These are phyloP conservation scores for Euura lappo DNA, from an alignment of 1,140 invertebrate genomes.

Conservation along the genomic window DNA sequence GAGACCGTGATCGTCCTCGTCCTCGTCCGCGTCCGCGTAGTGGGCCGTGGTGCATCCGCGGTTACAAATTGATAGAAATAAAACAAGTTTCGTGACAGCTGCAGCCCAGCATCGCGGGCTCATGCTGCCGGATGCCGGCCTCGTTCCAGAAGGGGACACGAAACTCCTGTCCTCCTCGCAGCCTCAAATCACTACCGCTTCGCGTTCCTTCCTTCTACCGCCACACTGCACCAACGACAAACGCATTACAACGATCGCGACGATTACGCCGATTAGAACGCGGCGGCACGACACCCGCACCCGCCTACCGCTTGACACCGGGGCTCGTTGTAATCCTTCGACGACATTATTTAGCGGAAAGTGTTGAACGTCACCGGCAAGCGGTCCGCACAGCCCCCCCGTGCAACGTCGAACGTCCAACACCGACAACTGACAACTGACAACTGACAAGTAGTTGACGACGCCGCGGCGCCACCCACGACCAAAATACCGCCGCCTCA, in stretches of 20 bases:
- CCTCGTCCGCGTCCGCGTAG: too few species aligned
- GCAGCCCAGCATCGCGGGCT: not conserved
- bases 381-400: too few species aligned
- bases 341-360: not conserved
- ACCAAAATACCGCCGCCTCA: not conserved
- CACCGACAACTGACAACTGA: not conserved
- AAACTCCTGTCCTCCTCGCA: not conserved
- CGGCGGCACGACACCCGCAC: too few species aligned
- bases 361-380: not conserved
- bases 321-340: not conserved
- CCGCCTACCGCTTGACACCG: too few species aligned
- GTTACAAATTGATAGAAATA: not conserved
- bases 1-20: too few species aligned
- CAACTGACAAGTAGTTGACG: not conserved
- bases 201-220: not conserved
- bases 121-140: constrained; percentile 5
- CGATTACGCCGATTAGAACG: too few species aligned
- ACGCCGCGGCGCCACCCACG: not conserved
- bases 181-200: not conserved
- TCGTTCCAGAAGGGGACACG: constrained; percentile 1
- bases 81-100: not conserved
- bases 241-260: too few species aligned
- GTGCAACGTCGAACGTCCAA: not conserved
- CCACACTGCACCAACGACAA: not conserved
- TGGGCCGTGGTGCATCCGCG: too few species aligned